Evolutionary conservation across 92 coral and sea anemone species (phyloP).

Genomic region (Blastomussa wellsi): DNA sequence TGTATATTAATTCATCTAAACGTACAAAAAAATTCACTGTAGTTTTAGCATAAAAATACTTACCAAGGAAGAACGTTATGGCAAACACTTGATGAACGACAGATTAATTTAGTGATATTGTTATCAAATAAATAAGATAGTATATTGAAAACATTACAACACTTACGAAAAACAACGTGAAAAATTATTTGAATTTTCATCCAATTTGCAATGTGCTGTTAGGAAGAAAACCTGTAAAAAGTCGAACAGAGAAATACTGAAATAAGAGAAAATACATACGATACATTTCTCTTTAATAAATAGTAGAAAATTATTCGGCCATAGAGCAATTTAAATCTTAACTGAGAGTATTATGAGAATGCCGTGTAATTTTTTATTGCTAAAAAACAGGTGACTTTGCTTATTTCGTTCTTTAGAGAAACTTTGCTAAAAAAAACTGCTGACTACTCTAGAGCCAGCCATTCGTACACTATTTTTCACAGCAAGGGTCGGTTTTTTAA

Average conservation of each 20-base stretch:
- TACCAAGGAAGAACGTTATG: neutral
- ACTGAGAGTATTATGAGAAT: neutral
- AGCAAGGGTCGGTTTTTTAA: neutral
- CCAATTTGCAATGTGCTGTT: neutral
- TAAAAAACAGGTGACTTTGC: neutral
- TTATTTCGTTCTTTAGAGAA: neutral
- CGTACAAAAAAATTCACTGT: neutral
- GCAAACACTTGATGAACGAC: neutral
- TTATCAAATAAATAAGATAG: neutral
- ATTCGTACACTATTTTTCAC: neutral
- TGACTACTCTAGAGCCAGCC: neutral
- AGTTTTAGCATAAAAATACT: neutral
- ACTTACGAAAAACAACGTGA: neutral
- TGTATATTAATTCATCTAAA: neutral
- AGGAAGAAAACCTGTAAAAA: neutral
- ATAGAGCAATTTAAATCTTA: neutral
- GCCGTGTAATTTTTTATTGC: slow-evolving; percentile 1
- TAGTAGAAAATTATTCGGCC: neutral
- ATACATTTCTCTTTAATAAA: neutral
- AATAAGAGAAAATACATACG: neutral
- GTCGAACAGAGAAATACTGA: neutral
- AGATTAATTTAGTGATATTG: neutral
- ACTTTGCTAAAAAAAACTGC: slow-evolving; percentile 4
- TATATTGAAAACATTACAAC: neutral
- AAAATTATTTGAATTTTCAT: neutral